A percentile compares a stretch with the other conserved stretches of the same genome.
These are phyloP conservation scores for Cephalopachus bancanus DNA, from an alignment of 2,797 vertebrate genomes.

Conservation along the genomic window DNA sequence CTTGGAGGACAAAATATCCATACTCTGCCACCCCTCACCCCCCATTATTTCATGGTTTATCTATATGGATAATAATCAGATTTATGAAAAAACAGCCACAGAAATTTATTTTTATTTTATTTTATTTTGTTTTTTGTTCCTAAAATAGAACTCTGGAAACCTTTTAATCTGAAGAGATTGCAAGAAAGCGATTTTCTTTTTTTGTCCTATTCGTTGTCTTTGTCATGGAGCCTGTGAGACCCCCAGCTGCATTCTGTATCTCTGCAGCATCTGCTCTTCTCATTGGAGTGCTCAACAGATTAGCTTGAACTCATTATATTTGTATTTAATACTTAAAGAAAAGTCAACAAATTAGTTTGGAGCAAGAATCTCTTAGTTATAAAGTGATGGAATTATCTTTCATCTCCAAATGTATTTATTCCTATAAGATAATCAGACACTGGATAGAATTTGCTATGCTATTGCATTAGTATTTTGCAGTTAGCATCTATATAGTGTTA, in stretches of 20 bases:
- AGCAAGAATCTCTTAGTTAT: background rate
- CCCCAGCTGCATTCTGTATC: background rate
- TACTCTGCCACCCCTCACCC: background rate
- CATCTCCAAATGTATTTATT: background rate
- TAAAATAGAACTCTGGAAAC: background rate
- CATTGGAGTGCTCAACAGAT: background rate
- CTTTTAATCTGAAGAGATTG: slow-evolving; percentile 28
- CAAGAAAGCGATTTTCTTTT: background rate
- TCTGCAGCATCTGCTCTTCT: background rate
- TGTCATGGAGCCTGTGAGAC: fast-evolving
- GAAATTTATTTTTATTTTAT: background rate
- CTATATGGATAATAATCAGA: background rate
- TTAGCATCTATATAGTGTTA: background rate
- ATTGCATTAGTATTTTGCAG: background rate
- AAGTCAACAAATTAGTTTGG: background rate
- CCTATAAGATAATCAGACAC: background rate
- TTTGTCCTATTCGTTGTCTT: background rate
- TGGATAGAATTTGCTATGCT: background rate
- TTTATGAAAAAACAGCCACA: background rate
- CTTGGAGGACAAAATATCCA: background rate
- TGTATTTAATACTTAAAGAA: slow-evolving; percentile 14
- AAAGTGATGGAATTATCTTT: background rate
- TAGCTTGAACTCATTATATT: background rate
- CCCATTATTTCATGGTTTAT: background rate
- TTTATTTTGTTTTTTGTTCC: background rate